Percentiles rank a stretch among this genome's conserved stretches.
phyloP scores from a whole-genome alignment of 2,888 invertebrate species.

The Cyclophora punctaria region DNA sequence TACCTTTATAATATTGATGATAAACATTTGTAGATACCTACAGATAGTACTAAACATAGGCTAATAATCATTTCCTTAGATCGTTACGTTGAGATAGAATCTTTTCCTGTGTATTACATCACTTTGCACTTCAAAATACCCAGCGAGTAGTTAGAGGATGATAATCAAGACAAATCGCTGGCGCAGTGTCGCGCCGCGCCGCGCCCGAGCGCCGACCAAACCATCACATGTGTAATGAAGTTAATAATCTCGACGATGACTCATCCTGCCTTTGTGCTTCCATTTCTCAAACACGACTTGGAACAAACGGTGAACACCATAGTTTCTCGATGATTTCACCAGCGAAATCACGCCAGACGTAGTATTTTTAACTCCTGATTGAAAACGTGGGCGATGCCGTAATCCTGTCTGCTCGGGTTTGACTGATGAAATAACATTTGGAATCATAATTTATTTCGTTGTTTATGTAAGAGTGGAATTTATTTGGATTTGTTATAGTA shows the following conservation, averaged over 20 bases:
- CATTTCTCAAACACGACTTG: constrained; percentile 16
- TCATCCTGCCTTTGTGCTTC: constrained; percentile 53
- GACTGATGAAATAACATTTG: too few relatives aligned
- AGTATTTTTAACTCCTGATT: constrained; percentile 31
- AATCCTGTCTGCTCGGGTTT: constrained; percentile 11
- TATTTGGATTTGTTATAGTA: too few relatives aligned
- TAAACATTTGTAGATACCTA: neutral
- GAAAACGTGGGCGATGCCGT: constrained; percentile 31
- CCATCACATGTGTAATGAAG: constrained; percentile 35
- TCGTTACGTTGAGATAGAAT: too few relatives aligned
- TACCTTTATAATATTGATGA: neutral
- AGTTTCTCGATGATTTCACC: constrained; percentile 28
- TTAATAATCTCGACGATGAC: constrained; percentile 55
- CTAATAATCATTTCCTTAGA: too few relatives aligned
- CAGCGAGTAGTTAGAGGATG: constrained; percentile 5
- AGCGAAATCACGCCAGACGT: constrained; percentile 19
- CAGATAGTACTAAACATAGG: neutral
- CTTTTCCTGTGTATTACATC: constrained; percentile 9
- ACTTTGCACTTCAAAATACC: constrained; percentile 8
- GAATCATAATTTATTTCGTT: too few relatives aligned
- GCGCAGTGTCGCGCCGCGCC: constrained; percentile 27
- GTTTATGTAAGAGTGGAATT: too few relatives aligned
- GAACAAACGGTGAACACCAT: constrained; percentile 23
- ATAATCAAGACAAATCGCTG: constrained; percentile 14
- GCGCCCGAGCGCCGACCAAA: constrained; percentile 7